phyloP scores from a whole-genome alignment of 2,888 invertebrate species.

The Ditula angustiorana region DNA sequence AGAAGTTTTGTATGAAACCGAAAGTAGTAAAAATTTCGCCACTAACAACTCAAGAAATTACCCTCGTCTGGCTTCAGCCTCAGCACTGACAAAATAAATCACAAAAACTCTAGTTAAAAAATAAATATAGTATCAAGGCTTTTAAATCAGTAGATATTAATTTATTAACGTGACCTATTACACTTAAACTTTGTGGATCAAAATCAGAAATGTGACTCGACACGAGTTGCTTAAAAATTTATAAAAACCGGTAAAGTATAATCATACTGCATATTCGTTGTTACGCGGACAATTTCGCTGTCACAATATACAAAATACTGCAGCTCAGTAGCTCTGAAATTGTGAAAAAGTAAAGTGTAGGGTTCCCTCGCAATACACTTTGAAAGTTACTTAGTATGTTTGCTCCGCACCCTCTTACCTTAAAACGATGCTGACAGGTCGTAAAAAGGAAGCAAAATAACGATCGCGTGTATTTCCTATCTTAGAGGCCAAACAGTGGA shows the following conservation, averaged over 20 bases:
- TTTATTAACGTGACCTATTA: background rate
- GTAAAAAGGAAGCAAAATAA: slow-evolving; percentile 10
- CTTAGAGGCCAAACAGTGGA: background rate
- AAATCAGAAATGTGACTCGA: too few species aligned
- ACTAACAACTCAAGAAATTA: too few species aligned
- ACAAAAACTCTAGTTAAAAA: background rate
- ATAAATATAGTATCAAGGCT: background rate
- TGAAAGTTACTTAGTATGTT: slow-evolving; percentile 19
- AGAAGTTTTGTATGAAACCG: too few species aligned
- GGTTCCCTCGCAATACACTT: slow-evolving; percentile 12
- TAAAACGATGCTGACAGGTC: slow-evolving; percentile 21
- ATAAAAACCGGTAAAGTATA: too few species aligned
- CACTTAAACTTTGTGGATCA: too few species aligned
- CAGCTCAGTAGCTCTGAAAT: background rate
- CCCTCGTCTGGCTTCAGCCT: too few species aligned
- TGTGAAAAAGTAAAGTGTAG: background rate
- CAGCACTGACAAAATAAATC: background rate
- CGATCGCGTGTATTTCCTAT: background rate
- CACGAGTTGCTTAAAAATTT: too few species aligned
- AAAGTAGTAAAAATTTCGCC: too few species aligned
- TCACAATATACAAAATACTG: background rate
- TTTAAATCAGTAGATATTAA: background rate
- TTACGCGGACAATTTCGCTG: background rate
- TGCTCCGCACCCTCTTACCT: slow-evolving; percentile 9
- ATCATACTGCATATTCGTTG: too few species aligned